Evolutionary conservation across 2,797 vertebrate genomes (phyloP), one percentile per base, ranked within the genome.

Genomic region (Cuniculus paca): DNA sequence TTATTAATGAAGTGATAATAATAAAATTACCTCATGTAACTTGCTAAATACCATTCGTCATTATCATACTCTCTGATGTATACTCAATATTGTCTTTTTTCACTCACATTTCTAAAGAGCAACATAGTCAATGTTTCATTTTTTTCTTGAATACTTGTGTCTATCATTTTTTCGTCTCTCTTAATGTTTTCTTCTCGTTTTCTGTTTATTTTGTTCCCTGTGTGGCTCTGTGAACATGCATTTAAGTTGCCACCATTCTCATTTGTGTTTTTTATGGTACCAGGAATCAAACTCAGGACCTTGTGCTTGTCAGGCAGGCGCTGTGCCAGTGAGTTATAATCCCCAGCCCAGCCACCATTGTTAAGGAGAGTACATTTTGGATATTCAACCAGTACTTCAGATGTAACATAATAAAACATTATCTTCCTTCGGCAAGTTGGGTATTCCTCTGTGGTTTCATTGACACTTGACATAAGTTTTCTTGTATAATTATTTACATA

Each of bases 1-100:
- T 91, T 83, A 90, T 74, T 84, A 91, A 94, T 74, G 42, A 83
- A 96, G 34, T 68, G 31, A 61, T 85, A 89, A 86, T 17, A 79
- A 42, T 87, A 75, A 90, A 52, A 9, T 78, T 85, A 91, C 24
- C 91, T 72, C 72, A 48, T 80, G 42, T 90, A n/a, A 24, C 28
- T 75, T 90, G 1, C 48, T 28, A 90, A 61, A 39, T 61, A 31
- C 56, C 11, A 61, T 17, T 61, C 1, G 48, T 78, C 52, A 83
- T 42, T 79, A 48, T 74, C 80, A 54, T 70, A 68, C 6, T 24
- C 94, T 61, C 4, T 86, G 52, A 54, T 77, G 10, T 81, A 34
- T 83, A 54, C 58, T 82, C 77, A 92, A 60, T 88, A 56, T 78
- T 61, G 22, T 65, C 39, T 58, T 10, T 75, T 79, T 91, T 26